Conservation (phyloP, 2,113 vertebrate species). For the Sclerurus mexicanus region DNA sequence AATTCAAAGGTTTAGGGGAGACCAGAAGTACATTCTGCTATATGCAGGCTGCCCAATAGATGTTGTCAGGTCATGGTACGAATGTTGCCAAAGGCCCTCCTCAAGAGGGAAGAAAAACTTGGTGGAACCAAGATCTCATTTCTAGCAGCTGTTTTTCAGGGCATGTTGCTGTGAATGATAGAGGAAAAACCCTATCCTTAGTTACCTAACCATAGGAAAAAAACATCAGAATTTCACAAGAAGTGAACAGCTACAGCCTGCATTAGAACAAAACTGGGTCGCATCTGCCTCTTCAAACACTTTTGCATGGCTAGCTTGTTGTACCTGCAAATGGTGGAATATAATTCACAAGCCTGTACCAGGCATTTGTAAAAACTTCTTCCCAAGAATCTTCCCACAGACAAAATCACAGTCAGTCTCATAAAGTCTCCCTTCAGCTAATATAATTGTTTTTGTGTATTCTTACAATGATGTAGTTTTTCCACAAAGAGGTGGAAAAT, state of each 20-base stretch:
- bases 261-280: not conserved
- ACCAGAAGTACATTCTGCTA: not conserved
- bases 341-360: not conserved
- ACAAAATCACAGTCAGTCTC: not conserved
- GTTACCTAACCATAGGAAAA: not conserved
- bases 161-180: not conserved
- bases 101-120: not conserved
- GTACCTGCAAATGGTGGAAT: not conserved
- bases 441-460: constrained; percentile 13
- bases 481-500: constrained; percentile 34
- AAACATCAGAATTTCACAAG: not conserved
- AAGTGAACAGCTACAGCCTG: not conserved
- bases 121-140: not conserved
- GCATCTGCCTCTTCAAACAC: not conserved
- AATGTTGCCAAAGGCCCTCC: not conserved
- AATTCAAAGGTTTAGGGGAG: not conserved
- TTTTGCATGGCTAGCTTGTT: not conserved
- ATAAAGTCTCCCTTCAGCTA: not conserved
- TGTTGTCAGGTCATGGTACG: not conserved
- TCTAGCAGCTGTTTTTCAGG: not conserved
- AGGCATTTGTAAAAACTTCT: not conserved
- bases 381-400: not conserved
- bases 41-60: not conserved
- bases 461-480: constrained; percentile 22
- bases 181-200: not conserved